Conservation (phyloP, 2,113 vertebrate species). For the Scatophagus argus region DNA sequence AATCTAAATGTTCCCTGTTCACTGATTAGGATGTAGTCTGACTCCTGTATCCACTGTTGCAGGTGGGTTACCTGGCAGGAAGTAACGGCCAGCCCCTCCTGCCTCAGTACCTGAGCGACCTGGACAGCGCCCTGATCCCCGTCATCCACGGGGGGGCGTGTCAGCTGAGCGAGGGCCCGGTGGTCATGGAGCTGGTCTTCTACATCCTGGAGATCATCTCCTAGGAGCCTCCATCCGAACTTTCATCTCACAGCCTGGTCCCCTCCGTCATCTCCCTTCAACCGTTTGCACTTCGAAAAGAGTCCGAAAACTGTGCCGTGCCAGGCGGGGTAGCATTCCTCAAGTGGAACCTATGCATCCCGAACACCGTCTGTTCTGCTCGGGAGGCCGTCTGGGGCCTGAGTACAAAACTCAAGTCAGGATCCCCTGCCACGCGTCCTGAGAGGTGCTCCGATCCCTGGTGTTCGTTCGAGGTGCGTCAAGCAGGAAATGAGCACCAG, state of each 20-base stretch:
- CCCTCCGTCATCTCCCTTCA: slow-evolving; percentile 53
- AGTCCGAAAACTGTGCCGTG: slow-evolving; percentile 83
- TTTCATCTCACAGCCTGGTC: slow-evolving; percentile 22
- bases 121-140: slow-evolving; percentile 97
- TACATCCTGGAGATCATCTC: slow-evolving; percentile 99
- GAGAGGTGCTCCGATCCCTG: neutral
- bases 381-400: slow-evolving; percentile 44
- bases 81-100: slow-evolving; percentile 96
- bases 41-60: slow-evolving; percentile 38
- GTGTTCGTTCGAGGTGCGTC: neutral
- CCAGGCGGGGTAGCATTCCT: slow-evolving; percentile 79
- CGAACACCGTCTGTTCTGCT: slow-evolving; percentile 76
- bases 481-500: slow-evolving; percentile 13
- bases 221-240: slow-evolving; percentile 69
- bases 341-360: slow-evolving; percentile 93
- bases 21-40: neutral
- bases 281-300: slow-evolving; percentile 92
- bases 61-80: slow-evolving; percentile 98
- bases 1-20: neutral
- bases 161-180: slow-evolving; percentile 94
- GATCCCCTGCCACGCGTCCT: slow-evolving; percentile 1
- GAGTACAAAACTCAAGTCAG: slow-evolving; percentile 50
- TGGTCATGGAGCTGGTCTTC: slow-evolving; percentile 98
- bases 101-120: slow-evolving; percentile 95
- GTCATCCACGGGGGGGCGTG: slow-evolving; percentile 97